Evolutionary conservation across 2,113 vertebrate genomes (phyloP).

Genomic region (Cryptomyrus ogoouensis): DNA sequence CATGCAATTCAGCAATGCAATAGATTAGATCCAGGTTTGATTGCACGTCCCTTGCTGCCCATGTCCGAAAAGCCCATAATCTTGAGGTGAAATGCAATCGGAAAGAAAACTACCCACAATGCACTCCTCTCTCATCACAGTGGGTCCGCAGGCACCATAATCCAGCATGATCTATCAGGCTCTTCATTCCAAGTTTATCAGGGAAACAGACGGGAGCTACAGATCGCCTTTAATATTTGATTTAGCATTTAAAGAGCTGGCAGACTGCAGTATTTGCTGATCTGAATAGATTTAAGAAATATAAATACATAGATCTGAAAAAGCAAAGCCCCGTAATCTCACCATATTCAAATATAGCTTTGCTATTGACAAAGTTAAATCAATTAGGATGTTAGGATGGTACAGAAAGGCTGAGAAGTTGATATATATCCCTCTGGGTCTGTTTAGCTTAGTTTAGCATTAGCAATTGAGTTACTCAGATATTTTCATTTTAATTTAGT

Average conservation of each 20-base stretch:
- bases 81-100: background rate
- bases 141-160: background rate
- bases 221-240: background rate
- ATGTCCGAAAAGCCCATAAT: background rate
- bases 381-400: background rate
- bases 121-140: background rate
- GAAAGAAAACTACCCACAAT: slow-evolving; percentile 3
- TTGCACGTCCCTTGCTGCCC: background rate
- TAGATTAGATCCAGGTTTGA: background rate
- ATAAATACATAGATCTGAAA: background rate
- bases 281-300: background rate
- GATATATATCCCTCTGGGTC: background rate
- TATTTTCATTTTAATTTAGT: slow-evolving; percentile 4
- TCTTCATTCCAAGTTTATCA: background rate
- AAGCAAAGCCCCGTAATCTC: background rate
- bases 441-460: background rate
- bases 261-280: background rate
- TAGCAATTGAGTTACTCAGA: background rate
- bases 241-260: slow-evolving; percentile 5
- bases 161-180: background rate
- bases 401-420: background rate
- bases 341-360: background rate
- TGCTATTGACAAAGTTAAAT: background rate
- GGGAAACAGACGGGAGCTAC: background rate
- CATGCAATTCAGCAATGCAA: background rate